Evolutionary conservation across 2,888 invertebrate species (phyloP).

Genomic region (Epinotia bilunana): DNA sequence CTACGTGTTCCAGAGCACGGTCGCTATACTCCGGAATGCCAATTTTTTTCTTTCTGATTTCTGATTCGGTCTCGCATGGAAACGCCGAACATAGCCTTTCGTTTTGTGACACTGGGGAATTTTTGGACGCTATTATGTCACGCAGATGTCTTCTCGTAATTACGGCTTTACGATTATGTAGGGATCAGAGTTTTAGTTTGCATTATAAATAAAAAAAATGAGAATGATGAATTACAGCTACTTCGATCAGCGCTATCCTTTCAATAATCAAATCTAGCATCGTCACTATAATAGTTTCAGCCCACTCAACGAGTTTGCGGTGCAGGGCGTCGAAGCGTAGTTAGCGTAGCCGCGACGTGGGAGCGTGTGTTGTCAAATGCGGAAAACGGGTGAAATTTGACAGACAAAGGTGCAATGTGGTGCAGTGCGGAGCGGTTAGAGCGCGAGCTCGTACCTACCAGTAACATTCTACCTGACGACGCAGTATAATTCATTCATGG

Average conservation of each 20-base stretch:
- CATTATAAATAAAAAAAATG: not conserved
- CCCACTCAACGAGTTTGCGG: not conserved
- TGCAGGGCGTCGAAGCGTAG: not conserved
- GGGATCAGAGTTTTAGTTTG: not conserved
- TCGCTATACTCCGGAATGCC: not conserved
- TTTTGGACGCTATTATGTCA: not conserved
- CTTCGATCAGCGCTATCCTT: not conserved
- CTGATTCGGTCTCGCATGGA: no score
- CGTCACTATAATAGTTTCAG: not conserved
- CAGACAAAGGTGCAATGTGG: not conserved
- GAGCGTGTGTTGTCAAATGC: conserved; percentile 8
- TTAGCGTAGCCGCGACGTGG: not conserved
- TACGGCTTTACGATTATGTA: not conserved
- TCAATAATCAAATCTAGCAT: not conserved
- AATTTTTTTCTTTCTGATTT: no score
- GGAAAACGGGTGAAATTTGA: conserved; percentile 4
- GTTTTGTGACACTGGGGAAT: no score
- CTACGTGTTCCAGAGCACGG: not conserved
- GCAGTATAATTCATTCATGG: not conserved
- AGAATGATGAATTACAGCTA: no score
- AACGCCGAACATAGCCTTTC: no score
- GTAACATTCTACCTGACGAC: not conserved
- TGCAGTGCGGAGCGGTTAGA: not conserved
- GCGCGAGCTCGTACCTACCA: not conserved
- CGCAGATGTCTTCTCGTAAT: no score